Conservation (phyloP, 2,113 vertebrate species). For the Gasterosteus aculeatus region DNA sequence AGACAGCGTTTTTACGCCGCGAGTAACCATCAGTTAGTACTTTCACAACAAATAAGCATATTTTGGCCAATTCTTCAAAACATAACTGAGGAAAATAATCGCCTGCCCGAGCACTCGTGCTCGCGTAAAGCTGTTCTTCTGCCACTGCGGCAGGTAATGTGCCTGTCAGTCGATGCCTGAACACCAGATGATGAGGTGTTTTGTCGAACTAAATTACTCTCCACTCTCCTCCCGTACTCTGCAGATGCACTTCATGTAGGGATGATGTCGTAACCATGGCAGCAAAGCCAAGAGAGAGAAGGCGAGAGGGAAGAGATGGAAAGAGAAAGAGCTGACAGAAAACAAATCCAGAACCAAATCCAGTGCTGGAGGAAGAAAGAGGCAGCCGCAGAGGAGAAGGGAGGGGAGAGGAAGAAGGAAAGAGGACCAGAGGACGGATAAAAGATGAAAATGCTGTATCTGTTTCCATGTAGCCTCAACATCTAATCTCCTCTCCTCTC, state of each 20-base stretch:
- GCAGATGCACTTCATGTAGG: slow-evolving; percentile 96
- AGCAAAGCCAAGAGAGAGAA: slow-evolving; percentile 76
- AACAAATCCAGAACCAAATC: slow-evolving; percentile 81
- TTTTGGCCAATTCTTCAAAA: slow-evolving; percentile 58
- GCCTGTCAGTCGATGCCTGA: slow-evolving; percentile 60
- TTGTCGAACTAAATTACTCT: slow-evolving; percentile 69
- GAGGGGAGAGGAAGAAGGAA: slow-evolving; percentile 52
- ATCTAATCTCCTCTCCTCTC: slow-evolving; percentile 70
- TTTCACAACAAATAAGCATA: slow-evolving; percentile 34
- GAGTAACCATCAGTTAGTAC: slow-evolving; percentile 5
- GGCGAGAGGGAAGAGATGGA: slow-evolving; percentile 53
- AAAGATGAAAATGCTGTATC: slow-evolving; percentile 58
- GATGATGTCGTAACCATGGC: slow-evolving; percentile 80
- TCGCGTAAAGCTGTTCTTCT: slow-evolving; percentile 42
- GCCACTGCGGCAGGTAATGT: slow-evolving; percentile 50
- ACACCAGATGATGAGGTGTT: slow-evolving; percentile 66
- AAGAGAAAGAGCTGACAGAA: slow-evolving; percentile 61
- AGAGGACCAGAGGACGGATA: slow-evolving; percentile 56
- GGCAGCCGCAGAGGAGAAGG: slow-evolving; percentile 42
- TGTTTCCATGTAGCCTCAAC: slow-evolving; percentile 54
- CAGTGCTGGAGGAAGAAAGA: slow-evolving; percentile 65
- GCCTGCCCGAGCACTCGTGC: slow-evolving; percentile 9
- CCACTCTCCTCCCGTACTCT: slow-evolving; percentile 56
- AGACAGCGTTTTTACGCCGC: slow-evolving; percentile 4
- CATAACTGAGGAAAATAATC: slow-evolving; percentile 40